Percentiles rank a stretch among this genome's conserved stretches.
Conservation (phyloP, 2,113 vertebrate species). For the Oryzias javanicus region DNA sequence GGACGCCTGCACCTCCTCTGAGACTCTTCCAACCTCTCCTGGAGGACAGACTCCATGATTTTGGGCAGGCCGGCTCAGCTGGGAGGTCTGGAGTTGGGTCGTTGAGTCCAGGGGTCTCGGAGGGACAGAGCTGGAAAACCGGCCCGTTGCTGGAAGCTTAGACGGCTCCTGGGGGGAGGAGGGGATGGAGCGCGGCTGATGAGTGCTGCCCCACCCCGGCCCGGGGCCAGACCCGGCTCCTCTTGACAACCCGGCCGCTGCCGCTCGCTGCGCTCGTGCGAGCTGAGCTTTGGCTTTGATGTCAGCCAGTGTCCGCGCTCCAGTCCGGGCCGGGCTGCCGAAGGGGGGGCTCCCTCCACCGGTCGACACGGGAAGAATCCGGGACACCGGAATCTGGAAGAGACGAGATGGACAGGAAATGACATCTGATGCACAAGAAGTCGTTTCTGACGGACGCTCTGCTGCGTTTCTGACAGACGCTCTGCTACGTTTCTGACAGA, state of each 20-base stretch:
- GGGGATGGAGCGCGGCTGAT: conserved; percentile 53
- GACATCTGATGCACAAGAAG: too few relatives aligned
- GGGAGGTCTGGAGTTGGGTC: conserved; percentile 19
- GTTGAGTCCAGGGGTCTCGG: conserved; percentile 32
- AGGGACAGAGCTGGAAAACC: conserved; percentile 44
- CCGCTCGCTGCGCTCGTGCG: conserved; percentile 88
- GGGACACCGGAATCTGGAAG: conserved; percentile 86
- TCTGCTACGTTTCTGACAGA: too few relatives aligned
- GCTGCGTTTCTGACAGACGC: too few relatives aligned
- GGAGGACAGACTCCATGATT: conserved; percentile 11
- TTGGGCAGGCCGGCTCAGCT: conserved; percentile 21
- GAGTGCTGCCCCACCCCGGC: conserved; percentile 78
- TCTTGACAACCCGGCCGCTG: conserved; percentile 78
- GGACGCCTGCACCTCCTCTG: conserved; percentile 4
- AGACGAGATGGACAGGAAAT: neutral
- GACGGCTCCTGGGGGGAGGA: conserved; percentile 33
- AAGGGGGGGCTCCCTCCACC: conserved; percentile 81
- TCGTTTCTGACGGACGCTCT: too few relatives aligned
- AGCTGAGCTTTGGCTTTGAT: conserved; percentile 97
- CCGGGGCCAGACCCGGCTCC: conserved; percentile 82
- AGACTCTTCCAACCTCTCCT: conserved; percentile 6
- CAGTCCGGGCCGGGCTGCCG: conserved; percentile 86
- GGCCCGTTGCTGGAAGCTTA: conserved; percentile 38
- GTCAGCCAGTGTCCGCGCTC: conserved; percentile 94
- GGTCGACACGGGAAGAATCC: conserved; percentile 84